A percentile compares a stretch with the other conserved stretches of the same genome.
These are phyloP conservation scores for Archocentrus centrarchus DNA, from an alignment of 2,113 vertebrate genomes.

Conservation along the genomic window DNA sequence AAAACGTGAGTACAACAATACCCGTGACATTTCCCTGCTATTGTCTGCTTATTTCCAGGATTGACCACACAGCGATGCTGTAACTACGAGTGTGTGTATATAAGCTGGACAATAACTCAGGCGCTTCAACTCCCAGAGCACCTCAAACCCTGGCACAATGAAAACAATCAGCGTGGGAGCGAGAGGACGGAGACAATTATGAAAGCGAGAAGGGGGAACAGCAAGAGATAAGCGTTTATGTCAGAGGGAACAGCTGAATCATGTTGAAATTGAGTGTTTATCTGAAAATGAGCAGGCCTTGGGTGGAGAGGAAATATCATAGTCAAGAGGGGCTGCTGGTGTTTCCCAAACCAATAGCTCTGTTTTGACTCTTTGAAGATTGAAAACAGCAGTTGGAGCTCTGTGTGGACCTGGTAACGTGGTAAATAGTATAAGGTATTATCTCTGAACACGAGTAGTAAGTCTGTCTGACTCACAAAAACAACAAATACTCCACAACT, in stretches of 20 bases:
- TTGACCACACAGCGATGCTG: constrained; percentile 54
- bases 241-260: constrained; percentile 70
- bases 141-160: constrained; percentile 54
- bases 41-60: constrained; percentile 69
- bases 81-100: constrained; percentile 13
- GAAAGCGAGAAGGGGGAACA: not conserved
- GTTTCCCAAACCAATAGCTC: constrained; percentile 51
- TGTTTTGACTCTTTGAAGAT: constrained; percentile 69
- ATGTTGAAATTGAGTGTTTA: constrained; percentile 66
- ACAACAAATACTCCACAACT: constrained; percentile 38
- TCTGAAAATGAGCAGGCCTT: constrained; percentile 45
- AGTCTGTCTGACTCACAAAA: constrained; percentile 60
- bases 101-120: constrained; percentile 38
- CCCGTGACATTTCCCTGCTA: constrained; percentile 44
- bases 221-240: constrained; percentile 55
- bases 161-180: constrained; percentile 70
- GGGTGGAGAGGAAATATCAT: constrained; percentile 45
- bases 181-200: constrained; percentile 20
- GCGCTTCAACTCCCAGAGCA: constrained; percentile 21
- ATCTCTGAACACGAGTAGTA: constrained; percentile 23
- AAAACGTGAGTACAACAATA: constrained; percentile 31
- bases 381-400: constrained; percentile 65
- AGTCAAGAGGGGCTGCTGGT: constrained; percentile 39
- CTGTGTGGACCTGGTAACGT: constrained; percentile 42
- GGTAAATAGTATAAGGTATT: constrained; percentile 53